Percentiles rank a stretch among this genome's conserved stretches.
Evolutionary conservation across 2,113 vertebrate species (phyloP).

Genomic region (Oenanthe melanoleuca): DNA sequence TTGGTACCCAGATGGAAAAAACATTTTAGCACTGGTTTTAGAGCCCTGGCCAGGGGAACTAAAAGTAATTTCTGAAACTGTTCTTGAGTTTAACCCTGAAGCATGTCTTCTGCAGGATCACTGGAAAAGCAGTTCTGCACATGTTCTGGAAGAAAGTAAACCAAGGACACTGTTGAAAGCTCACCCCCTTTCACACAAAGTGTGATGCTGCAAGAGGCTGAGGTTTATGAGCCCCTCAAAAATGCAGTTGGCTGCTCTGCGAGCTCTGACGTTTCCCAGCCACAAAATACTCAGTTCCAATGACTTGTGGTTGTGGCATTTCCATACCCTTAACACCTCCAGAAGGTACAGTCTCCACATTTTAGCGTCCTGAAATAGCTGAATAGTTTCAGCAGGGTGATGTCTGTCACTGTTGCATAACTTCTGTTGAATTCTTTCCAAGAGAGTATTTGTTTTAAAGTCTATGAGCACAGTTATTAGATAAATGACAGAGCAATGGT

Average conservation of each 20-base stretch:
- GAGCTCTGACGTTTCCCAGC: not conserved
- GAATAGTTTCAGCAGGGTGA: not conserved
- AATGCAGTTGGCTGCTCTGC: not conserved
- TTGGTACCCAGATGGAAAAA: not conserved
- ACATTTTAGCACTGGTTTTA: not conserved
- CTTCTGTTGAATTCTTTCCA: not conserved
- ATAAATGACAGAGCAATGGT: not conserved
- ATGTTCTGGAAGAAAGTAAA: not conserved
- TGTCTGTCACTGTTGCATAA: not conserved
- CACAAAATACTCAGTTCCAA: not conserved
- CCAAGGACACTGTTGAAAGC: not conserved
- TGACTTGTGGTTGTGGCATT: not conserved
- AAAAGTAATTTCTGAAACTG: not conserved
- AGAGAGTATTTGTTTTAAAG: not conserved
- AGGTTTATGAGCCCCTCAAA: not conserved
- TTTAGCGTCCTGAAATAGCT: not conserved
- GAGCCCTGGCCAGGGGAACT: not conserved
- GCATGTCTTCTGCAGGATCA: not conserved
- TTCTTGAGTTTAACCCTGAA: not conserved
- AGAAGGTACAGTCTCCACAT: not conserved
- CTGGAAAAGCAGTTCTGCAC: not conserved
- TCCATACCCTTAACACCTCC: not conserved
- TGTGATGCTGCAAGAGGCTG: not conserved
- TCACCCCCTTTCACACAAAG: not conserved
- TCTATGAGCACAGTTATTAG: not conserved